Conservation (phyloP, 2,888 invertebrate species). For the Electrophaes corylata region DNA sequence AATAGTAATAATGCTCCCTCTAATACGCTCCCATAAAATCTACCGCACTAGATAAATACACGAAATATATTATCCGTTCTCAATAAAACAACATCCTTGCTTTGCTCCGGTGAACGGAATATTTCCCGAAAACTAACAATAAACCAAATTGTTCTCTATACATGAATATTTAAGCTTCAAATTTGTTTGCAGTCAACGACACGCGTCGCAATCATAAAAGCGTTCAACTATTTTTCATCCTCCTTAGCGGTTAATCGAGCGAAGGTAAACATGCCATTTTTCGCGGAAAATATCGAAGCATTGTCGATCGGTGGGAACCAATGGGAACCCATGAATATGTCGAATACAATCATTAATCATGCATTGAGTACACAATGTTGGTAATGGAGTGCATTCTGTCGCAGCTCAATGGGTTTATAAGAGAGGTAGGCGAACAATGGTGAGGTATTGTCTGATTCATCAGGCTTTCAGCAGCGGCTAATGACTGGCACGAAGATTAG, state of each 20-base stretch:
- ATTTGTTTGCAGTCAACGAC: slow-evolving; percentile 36
- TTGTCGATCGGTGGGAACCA: slow-evolving; percentile 67
- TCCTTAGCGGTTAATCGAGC: slow-evolving; percentile 78
- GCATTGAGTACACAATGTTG: slow-evolving; percentile 66
- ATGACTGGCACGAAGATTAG: slow-evolving; percentile 33
- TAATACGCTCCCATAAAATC: slow-evolving; percentile 61
- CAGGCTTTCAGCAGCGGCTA: slow-evolving; percentile 47
- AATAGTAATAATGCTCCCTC: slow-evolving; percentile 29
- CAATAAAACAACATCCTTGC: slow-evolving; percentile 78
- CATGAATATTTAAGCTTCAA: not conserved
- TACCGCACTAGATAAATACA: slow-evolving; percentile 77
- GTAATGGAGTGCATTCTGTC: slow-evolving; percentile 70
- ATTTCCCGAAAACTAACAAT: slow-evolving; percentile 6
- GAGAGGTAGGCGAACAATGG: slow-evolving; percentile 57
- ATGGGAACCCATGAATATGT: slow-evolving; percentile 74
- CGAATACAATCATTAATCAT: slow-evolving; percentile 72
- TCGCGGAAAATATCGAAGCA: slow-evolving; percentile 73
- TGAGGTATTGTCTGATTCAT: slow-evolving; percentile 67
- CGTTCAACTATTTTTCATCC: slow-evolving; percentile 72
- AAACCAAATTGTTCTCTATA: slow-evolving; percentile 47
- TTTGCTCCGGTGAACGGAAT: slow-evolving; percentile 52
- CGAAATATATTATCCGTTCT: slow-evolving; percentile 81
- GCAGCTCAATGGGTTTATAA: slow-evolving; percentile 54
- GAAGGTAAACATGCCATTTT: slow-evolving; percentile 80
- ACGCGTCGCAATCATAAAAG: slow-evolving; percentile 63